These are phyloP conservation scores for Carterocephalus palaemon DNA, from an alignment of 2,888 invertebrate genomes.

Conservation along the genomic window DNA sequence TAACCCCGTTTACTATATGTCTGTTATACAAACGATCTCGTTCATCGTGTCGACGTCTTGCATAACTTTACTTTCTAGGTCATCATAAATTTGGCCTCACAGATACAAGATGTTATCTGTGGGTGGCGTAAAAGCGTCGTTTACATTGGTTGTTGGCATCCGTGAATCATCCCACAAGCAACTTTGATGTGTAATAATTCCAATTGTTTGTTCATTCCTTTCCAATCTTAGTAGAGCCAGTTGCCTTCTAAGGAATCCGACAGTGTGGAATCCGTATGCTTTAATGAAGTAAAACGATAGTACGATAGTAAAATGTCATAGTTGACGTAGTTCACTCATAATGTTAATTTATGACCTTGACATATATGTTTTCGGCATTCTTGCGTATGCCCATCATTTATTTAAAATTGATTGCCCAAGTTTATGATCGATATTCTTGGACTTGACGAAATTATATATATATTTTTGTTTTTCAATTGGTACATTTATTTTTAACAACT, in stretches of 20 bases:
- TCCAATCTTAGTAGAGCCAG: constrained; percentile 7
- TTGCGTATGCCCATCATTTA: constrained; percentile 3
- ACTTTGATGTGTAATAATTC: constrained; percentile 13
- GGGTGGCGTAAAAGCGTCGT: constrained; percentile 24
- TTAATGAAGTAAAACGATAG: constrained; percentile 4
- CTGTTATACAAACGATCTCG: constrained; percentile 52
- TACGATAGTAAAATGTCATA: constrained; percentile 6
- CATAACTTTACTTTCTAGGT: constrained; percentile 52
- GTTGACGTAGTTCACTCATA: constrained; percentile 17
- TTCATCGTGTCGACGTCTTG: constrained; percentile 46
- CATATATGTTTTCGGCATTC: constrained; percentile 14
- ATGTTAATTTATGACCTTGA: constrained; percentile 19
- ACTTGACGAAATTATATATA: too few species aligned
- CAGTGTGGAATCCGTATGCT: constrained; percentile 4
- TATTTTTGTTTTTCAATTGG: background rate
- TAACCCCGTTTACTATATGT: constrained; percentile 37
- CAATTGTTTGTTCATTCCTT: constrained; percentile 8
- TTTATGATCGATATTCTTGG: constrained; percentile 2
- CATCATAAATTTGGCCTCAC: constrained; percentile 28
- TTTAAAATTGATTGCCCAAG: background rate
- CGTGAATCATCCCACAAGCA: constrained; percentile 16
- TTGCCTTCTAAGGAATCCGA: constrained; percentile 14
- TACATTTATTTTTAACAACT: too few species aligned
- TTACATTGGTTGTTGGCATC: constrained; percentile 13
- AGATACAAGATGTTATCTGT: constrained; percentile 24